Base-by-base conservation (phyloP, 1,140 invertebrate species). In the Ruditapes philippinarum region DNA sequence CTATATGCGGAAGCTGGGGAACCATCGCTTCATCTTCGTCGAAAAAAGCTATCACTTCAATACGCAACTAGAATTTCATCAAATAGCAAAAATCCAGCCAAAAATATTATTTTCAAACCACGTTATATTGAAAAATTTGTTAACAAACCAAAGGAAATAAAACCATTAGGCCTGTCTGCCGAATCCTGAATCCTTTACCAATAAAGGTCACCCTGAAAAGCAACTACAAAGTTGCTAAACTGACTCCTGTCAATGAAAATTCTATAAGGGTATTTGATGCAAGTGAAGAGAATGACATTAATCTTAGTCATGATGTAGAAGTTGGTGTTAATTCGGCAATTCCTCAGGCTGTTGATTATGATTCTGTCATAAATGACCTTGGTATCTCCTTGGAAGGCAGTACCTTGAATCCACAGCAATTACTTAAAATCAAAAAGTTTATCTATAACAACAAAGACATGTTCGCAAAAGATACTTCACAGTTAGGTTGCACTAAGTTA, bases 401-500 rank as follows among this genome's bases (percentile, higher is more conserved):
- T 22, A 28, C 17, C n/a, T 42, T 78, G 12, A 51, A 36, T 38
- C n/a, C 11, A 14, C 11, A 76, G n/a, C 51, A 84, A 54, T 68
- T 51, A 31, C 5, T 31, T 17, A 36, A 22, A 45, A 17, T 85
- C 33, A 65, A 51, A 19, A 4, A 36, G 28, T 89, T 89, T 33
- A n/a, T 89, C n/a, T 12, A 17, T 9, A 31, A 65, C 62, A 45
- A 85, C 54, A 33, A 49, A 54, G 70, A 90, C 25, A 70, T 81
- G 40, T 90, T 90, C 70, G 76, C 83, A 28, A 31, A 14, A 57
- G 22, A 80, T 57, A 54, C 86, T 5, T 79, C 73, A 22, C 88
- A 90, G 60, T n/a, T 90, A 40, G 89, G 89, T 7, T 62, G 68
- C 31, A 82, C 89, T 36, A 82, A 85, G 14, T 5, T 85, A n/a